A percentile compares a stretch with the other conserved stretches of the same genome.
These are phyloP conservation scores for Pedetes capensis DNA, from an alignment of 2,113 vertebrate genomes.

Conservation along the genomic window DNA sequence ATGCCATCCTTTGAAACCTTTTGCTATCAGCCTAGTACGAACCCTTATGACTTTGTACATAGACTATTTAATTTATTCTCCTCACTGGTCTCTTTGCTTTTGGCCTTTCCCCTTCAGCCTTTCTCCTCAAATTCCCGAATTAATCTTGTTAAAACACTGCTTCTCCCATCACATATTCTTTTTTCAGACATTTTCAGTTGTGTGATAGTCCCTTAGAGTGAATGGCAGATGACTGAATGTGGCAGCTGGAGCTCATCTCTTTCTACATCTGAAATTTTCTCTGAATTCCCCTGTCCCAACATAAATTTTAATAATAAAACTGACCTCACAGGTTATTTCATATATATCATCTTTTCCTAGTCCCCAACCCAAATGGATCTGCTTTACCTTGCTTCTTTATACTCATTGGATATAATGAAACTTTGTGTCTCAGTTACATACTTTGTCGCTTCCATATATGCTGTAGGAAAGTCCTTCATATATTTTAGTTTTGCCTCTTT, in stretches of 20 bases:
- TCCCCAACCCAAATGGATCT: background rate
- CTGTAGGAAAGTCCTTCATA: background rate
- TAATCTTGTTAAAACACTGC: background rate
- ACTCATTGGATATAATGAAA: background rate
- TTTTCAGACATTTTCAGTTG: background rate
- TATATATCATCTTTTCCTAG: background rate
- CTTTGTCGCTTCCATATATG: background rate
- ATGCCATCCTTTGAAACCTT: background rate
- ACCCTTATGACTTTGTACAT: background rate
- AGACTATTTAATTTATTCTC: background rate
- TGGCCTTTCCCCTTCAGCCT: background rate
- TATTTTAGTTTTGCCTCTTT: background rate
- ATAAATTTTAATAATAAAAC: constrained; percentile 7
- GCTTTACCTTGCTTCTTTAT: background rate
- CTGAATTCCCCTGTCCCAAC: background rate
- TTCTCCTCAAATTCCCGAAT: background rate
- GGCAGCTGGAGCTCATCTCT: background rate
- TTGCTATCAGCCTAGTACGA: background rate
- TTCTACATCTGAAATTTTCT: background rate
- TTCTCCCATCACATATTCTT: background rate
- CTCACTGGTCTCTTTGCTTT: background rate
- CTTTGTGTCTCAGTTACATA: background rate
- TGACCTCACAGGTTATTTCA: background rate
- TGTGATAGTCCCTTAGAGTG: background rate
- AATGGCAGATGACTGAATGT: background rate